Conservation (phyloP, 2,113 vertebrate species). For the Bucco capensis region DNA sequence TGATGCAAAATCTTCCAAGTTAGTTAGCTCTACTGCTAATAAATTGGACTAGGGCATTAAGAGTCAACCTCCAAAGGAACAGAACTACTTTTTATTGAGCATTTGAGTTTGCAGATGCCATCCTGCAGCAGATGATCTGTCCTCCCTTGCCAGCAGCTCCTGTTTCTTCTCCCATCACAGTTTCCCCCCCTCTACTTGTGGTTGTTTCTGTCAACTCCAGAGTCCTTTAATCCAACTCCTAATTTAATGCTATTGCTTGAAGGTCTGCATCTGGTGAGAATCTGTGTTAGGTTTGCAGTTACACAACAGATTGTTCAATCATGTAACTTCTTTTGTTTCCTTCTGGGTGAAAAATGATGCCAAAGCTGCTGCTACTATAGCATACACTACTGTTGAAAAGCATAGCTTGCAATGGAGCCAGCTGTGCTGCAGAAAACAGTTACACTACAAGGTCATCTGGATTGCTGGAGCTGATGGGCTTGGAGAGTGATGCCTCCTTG, state of each 20-base stretch:
- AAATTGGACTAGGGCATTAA: background rate
- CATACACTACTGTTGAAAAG: conserved; percentile 37
- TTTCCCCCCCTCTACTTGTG: background rate
- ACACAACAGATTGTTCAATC: background rate
- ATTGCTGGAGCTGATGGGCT: background rate
- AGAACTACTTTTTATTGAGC: background rate
- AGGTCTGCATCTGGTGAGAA: conserved; percentile 24
- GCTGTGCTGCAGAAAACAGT: conserved; percentile 35
- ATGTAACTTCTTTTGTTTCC: background rate
- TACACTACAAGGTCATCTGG: conserved; percentile 46
- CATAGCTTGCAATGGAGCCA: background rate
- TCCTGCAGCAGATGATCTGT: background rate
- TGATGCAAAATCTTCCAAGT: background rate
- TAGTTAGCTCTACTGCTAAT: conserved; percentile 17
- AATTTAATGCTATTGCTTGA: background rate
- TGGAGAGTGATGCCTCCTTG: background rate
- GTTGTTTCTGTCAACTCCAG: background rate
- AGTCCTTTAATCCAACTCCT: background rate
- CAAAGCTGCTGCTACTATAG: conserved; percentile 36
- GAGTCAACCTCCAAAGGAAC: background rate
- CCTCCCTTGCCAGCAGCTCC: background rate
- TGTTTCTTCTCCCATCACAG: background rate
- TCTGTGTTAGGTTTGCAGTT: background rate
- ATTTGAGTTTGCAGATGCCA: background rate
- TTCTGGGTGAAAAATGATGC: conserved; percentile 6